Evolutionary conservation across 2,797 vertebrate genomes (phyloP).

Genomic region (Toxotes lorentzi): DNA sequence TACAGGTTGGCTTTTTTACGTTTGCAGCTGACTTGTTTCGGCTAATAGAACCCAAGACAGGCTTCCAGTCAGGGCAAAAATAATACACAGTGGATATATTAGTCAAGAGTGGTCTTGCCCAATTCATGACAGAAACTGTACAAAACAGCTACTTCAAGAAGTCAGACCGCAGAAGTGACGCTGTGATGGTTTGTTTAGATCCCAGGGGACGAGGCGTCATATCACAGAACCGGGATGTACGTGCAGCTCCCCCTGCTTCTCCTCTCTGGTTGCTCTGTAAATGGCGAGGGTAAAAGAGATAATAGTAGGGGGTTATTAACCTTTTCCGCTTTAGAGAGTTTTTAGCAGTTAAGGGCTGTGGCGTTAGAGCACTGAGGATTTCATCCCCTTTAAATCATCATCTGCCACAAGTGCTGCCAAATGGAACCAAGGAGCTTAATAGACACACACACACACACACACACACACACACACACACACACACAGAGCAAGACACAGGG

Average conservation of each 20-base stretch:
- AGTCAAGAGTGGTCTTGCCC: too few species aligned
- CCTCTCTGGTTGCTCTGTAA: constrained; percentile 62
- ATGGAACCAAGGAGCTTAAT: constrained; percentile 74
- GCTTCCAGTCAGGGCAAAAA: too few species aligned
- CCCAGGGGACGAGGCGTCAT: background rate
- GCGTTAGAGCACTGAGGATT: constrained; percentile 68
- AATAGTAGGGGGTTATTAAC: constrained; percentile 80
- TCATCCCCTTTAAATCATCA: constrained; percentile 81
- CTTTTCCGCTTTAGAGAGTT: constrained; percentile 84
- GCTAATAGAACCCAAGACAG: background rate
- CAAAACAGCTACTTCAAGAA: background rate
- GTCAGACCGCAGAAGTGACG: background rate
- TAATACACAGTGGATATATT: too few species aligned
- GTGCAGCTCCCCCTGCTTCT: constrained; percentile 34
- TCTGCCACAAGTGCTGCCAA: constrained; percentile 74
- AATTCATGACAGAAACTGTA: background rate
- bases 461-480: constrained; percentile 31
- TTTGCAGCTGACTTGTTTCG: background rate
- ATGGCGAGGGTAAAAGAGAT: constrained; percentile 68
- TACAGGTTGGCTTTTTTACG: background rate
- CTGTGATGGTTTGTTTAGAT: constrained; percentile 12
- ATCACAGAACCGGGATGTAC: constrained; percentile 8
- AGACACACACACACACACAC: constrained; percentile 50
- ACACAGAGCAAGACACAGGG: constrained; percentile 53
- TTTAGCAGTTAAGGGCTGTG: constrained; percentile 77